These are phyloP conservation scores for Caiman crocodilus DNA, from an alignment of 2,797 vertebrate species.

Conservation along the genomic window DNA sequence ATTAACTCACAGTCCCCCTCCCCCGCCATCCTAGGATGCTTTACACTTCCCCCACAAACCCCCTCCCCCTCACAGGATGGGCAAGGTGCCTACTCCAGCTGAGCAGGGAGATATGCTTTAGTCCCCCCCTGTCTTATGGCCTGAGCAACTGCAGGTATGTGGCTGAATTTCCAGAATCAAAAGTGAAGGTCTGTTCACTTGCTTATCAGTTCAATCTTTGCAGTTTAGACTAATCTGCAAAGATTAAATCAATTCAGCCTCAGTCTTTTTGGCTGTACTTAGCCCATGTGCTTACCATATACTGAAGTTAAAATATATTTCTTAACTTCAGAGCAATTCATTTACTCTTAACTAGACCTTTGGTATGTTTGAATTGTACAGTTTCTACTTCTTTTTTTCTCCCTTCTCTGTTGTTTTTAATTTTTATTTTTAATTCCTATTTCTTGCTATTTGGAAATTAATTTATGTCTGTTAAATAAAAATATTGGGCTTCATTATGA, in stretches of 20 bases:
- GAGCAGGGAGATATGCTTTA: too few species aligned
- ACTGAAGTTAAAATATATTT: constrained; percentile 8
- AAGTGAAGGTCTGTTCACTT: too few species aligned
- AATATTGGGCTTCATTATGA: neutral
- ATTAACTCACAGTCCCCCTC: too few species aligned
- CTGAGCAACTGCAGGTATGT: too few species aligned
- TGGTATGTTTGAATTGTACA: neutral
- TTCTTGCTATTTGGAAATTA: constrained; percentile 3
- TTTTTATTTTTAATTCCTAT: constrained; percentile 19
- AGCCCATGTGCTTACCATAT: neutral
- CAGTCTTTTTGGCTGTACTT: neutral
- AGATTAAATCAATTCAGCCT: neutral
- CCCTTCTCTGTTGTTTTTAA: neutral
- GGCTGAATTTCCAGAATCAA: too few species aligned
- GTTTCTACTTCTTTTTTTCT: neutral
- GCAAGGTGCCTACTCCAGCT: too few species aligned
- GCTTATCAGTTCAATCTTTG: too few species aligned
- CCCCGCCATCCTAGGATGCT: too few species aligned
- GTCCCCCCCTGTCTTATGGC: too few species aligned
- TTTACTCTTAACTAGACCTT: neutral
- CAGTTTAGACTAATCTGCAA: too few species aligned
- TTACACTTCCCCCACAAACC: too few species aligned
- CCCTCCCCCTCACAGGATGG: too few species aligned
- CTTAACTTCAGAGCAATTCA: neutral
- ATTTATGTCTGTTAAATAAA: neutral